Percentiles rank a stretch among this genome's conserved stretches.
Conservation (phyloP, 2,888 invertebrate genomes). For the Plebejus argus region DNA sequence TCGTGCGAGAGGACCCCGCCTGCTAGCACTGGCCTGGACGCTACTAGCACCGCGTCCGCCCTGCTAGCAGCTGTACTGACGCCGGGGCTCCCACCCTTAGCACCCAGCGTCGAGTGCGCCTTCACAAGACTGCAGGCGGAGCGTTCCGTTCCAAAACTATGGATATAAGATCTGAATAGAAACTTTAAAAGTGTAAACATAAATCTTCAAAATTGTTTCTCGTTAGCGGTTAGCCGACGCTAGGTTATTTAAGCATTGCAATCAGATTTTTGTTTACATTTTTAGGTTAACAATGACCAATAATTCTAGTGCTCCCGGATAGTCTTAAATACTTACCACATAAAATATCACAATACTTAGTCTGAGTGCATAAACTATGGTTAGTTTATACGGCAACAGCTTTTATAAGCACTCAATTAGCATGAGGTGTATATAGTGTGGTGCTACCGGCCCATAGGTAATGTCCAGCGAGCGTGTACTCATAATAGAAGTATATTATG, state of each 20-base stretch:
- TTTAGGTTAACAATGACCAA: neutral
- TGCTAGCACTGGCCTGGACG: constrained; percentile 54
- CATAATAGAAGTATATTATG: neutral
- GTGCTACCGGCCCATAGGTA: neutral
- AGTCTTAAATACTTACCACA: constrained; percentile 1
- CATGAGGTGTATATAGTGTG: constrained; percentile 10
- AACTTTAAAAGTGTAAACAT: neutral
- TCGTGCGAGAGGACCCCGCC: constrained; percentile 92
- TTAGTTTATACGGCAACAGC: neutral
- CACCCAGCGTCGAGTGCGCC: neutral
- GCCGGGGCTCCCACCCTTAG: neutral
- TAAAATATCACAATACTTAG: constrained; percentile 5
- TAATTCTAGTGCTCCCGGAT: neutral
- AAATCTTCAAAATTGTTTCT: neutral
- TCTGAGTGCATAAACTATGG: neutral
- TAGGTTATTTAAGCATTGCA: neutral
- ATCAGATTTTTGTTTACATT: neutral
- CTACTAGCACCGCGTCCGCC: constrained; percentile 36
- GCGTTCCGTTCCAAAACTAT: neutral
- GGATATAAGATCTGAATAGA: neutral
- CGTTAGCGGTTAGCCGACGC: neutral
- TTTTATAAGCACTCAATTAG: neutral
- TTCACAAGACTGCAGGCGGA: constrained; percentile 9
- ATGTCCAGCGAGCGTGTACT: neutral
- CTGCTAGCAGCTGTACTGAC: constrained; percentile 10